These are phyloP conservation scores for Camponotus pennsylvanicus DNA, from an alignment of 1,140 invertebrate genomes.

Conservation along the genomic window DNA sequence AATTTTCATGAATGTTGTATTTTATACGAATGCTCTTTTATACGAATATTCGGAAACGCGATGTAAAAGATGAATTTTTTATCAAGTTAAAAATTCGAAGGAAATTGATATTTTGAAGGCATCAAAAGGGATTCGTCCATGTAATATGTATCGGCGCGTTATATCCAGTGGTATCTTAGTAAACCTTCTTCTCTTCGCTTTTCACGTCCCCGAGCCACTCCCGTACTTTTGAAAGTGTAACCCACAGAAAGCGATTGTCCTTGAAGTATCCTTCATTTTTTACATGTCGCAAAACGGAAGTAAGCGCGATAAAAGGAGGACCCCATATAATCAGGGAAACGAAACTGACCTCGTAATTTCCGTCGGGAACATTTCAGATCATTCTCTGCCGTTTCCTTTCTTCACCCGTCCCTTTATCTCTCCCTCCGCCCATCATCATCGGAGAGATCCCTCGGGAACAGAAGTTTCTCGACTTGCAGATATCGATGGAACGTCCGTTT, in stretches of 20 bases:
- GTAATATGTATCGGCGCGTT: constrained; percentile 69
- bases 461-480: not conserved
- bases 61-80: constrained; percentile 3
- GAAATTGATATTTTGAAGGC: too few relatives aligned
- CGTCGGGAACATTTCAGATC: constrained; percentile 62
- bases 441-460: constrained; percentile 46
- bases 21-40: not conserved
- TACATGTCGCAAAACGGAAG: constrained; percentile 30
- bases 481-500: not conserved
- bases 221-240: constrained; percentile 19
- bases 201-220: not conserved
- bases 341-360: constrained; percentile 67
- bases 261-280: constrained; percentile 52
- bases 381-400: constrained; percentile 3
- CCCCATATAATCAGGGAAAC: constrained; percentile 21
- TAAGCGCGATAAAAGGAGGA: constrained; percentile 32
- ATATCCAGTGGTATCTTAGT: constrained; percentile 75
- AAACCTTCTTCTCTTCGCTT: not conserved
- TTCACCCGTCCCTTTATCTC: constrained; percentile 11
- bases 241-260: constrained; percentile 53
- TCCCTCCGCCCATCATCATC: constrained; percentile 19
- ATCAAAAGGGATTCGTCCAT: constrained; percentile 18
- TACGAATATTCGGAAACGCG: too few relatives aligned
- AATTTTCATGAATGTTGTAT: not conserved
- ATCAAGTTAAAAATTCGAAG: constrained; percentile 7